Conservation (phyloP, 2,113 vertebrate species). For the Eidolon helvum region DNA sequence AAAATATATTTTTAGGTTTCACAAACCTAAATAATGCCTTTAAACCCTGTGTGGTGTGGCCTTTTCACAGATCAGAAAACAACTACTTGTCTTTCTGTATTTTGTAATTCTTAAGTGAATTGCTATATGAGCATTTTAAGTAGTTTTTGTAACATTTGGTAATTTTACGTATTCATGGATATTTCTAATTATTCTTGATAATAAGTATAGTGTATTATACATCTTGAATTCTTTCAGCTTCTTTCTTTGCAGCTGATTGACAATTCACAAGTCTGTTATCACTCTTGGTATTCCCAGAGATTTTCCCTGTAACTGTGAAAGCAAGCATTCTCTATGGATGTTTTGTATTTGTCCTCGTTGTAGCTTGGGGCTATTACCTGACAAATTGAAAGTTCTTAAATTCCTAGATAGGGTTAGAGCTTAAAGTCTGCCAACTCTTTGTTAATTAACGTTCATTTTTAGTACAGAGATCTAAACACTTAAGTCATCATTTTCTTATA, state of each 20-base stretch:
- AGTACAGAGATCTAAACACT: background rate
- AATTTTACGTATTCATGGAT: background rate
- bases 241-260: background rate
- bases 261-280: background rate
- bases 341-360: background rate
- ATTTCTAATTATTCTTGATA: conserved; percentile 1
- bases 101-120: background rate
- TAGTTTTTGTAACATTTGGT: background rate
- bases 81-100: background rate
- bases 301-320: background rate
- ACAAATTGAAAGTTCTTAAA: conserved; percentile 31
- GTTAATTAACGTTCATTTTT: conserved; percentile 13
- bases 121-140: background rate
- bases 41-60: background rate
- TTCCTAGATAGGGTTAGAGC: background rate
- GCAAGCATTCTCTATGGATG: background rate
- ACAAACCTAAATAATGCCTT: background rate
- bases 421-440: background rate
- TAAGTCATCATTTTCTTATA: conserved; percentile 7
- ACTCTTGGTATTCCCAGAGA: background rate
- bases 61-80: background rate
- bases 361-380: background rate
- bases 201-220: background rate
- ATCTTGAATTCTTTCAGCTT: background rate
- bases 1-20: background rate